Conservation (phyloP, 2,888 invertebrate genomes). For the Chrysina gloriosa region DNA sequence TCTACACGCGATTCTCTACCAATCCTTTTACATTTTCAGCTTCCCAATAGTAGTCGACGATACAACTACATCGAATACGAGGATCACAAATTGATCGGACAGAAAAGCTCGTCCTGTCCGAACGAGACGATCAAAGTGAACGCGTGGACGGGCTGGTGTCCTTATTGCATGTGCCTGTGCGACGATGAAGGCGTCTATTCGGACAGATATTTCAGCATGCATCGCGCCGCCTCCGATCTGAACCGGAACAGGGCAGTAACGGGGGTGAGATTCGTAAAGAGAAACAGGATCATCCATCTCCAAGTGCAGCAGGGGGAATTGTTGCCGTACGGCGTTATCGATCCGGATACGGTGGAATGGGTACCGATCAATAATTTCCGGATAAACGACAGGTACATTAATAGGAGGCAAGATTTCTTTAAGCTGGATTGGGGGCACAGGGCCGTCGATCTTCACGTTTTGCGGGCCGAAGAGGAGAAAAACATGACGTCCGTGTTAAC, state of each 20-base stretch:
- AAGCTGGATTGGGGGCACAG: conserved; percentile 80
- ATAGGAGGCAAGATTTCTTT: conserved; percentile 79
- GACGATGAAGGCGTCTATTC: conserved; percentile 66
- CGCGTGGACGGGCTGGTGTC: conserved; percentile 85
- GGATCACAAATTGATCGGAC: conserved; percentile 73
- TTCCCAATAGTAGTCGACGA: conserved; percentile 66
- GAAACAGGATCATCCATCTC: conserved; percentile 82
- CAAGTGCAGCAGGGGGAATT: conserved; percentile 83
- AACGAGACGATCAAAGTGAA: conserved; percentile 67
- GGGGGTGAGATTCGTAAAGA: conserved; percentile 80
- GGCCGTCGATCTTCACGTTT: conserved; percentile 84
- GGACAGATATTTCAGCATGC: conserved; percentile 67
- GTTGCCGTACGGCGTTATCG: conserved; percentile 74
- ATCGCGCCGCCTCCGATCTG: conserved; percentile 58
- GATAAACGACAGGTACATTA: conserved; percentile 68
- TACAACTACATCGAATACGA: conserved; percentile 84
- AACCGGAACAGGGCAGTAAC: conserved; percentile 72
- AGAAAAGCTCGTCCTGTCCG: conserved; percentile 67
- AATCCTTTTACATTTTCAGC: not conserved
- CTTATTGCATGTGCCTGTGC: conserved; percentile 70
- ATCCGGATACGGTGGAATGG: conserved; percentile 73
- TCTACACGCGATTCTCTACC: too few relatives aligned
- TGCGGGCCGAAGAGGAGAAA: conserved; percentile 68
- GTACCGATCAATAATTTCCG: conserved; percentile 74
- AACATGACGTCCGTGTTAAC: conserved; percentile 79